Conservation (phyloP, 1,140 invertebrate genomes). For the Spodoptera litura region DNA sequence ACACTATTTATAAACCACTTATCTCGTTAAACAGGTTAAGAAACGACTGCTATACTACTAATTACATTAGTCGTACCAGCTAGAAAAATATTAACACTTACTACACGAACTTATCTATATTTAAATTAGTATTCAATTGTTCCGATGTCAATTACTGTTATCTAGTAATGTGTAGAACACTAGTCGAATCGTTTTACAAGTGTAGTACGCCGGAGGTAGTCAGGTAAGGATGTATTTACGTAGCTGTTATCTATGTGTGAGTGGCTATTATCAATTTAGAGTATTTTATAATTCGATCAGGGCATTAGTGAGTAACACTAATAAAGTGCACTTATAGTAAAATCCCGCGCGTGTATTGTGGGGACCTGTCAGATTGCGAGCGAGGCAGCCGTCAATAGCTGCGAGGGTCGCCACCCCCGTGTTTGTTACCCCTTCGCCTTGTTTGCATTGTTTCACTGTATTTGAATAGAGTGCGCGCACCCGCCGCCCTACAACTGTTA, state of each 20-base stretch:
- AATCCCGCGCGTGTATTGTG: constrained; percentile 58
- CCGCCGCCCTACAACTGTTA: constrained; percentile 71
- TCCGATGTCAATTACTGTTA: not conserved
- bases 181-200: too few species aligned
- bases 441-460: constrained; percentile 76
- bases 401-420: constrained; percentile 68
- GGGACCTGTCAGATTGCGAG: constrained; percentile 66
- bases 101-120: not conserved
- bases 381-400: constrained; percentile 61
- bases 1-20: constrained; percentile 22
- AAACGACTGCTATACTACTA: not conserved
- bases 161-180: not conserved
- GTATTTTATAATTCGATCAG: constrained; percentile 25
- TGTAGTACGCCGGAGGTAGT: too few species aligned
- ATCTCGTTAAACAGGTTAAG: not conserved
- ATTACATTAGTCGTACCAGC: not conserved
- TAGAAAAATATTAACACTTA: constrained; percentile 4
- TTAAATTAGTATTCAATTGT: constrained; percentile 22
- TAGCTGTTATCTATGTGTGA: too few species aligned
- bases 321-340: constrained; percentile 62
- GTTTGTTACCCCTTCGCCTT: constrained; percentile 74
- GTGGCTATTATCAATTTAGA: constrained; percentile 10
- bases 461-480: constrained; percentile 71
- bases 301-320: constrained; percentile 47
- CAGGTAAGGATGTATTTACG: too few species aligned